A percentile compares a stretch with the other conserved stretches of the same genome.
These are phyloP conservation scores for Yponomeuta evonymella DNA, from an alignment of 2,888 invertebrate species.

Conservation along the genomic window DNA sequence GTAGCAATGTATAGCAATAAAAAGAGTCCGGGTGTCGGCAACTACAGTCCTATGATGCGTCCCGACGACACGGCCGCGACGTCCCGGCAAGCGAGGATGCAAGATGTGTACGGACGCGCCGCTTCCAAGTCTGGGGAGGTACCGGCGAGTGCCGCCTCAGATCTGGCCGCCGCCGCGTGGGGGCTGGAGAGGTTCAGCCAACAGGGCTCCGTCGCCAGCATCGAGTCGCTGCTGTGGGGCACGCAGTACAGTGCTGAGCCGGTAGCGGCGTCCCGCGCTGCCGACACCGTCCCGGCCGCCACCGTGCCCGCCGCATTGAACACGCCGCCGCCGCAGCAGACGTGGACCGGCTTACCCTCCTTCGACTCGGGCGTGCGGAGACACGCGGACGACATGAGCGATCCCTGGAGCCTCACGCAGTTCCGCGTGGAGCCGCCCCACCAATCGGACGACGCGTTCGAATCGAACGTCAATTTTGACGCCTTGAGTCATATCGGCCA, in stretches of 20 bases:
- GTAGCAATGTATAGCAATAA: conserved; percentile 46
- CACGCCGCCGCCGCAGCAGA: conserved; percentile 49
- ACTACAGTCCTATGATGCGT: conserved; percentile 64
- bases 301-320: conserved; percentile 44
- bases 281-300: conserved; percentile 40
- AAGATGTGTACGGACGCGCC: conserved; percentile 46
- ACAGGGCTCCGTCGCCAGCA: conserved; percentile 31
- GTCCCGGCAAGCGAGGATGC: conserved; percentile 28
- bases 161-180: conserved; percentile 24
- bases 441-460: conserved; percentile 55
- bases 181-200: conserved; percentile 48
- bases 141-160: conserved; percentile 29
- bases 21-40: conserved; percentile 60
- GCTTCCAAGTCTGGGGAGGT: conserved; percentile 47
- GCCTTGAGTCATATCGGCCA: conserved; percentile 48
- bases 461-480: conserved; percentile 58
- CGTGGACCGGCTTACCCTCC: conserved; percentile 52
- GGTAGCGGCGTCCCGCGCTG: conserved; percentile 29
- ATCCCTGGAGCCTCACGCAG: conserved; percentile 62
- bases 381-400: conserved; percentile 23
- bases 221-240: conserved; percentile 60
- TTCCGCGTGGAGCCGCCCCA: conserved; percentile 62
- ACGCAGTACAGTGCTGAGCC: conserved; percentile 37
- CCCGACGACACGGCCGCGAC: conserved; percentile 50
- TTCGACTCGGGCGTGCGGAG: conserved; percentile 47